phyloP scores from a whole-genome alignment of 2,888 invertebrate genomes.

The Scaptomyza tumidula region DNA sequence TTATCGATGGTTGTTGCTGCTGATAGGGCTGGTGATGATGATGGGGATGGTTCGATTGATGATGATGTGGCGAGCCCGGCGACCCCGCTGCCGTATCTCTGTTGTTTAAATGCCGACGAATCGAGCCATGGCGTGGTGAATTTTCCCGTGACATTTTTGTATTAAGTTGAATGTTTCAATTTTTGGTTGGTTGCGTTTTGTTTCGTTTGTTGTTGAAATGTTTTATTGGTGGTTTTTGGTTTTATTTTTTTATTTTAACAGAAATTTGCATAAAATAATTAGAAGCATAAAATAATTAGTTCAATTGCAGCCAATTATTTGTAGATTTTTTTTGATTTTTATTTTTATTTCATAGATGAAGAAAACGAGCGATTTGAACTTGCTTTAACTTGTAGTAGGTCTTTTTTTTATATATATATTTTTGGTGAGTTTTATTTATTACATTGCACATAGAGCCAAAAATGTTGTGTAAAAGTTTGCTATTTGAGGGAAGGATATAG shows the following conservation, averaged over 20 bases:
- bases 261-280: conserved; percentile 76
- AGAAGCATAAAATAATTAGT: conserved; percentile 77
- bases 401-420: conserved; percentile 35
- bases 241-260: conserved; percentile 46
- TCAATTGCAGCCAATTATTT: conserved; percentile 68
- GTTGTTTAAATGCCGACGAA: conserved; percentile 72
- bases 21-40: conserved; percentile 50
- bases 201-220: not conserved
- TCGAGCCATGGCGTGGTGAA: conserved; percentile 83
- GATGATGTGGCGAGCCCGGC: conserved; percentile 70
- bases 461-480: conserved; percentile 71
- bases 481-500: conserved; percentile 55
- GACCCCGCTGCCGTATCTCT: conserved; percentile 62
- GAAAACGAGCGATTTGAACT: conserved; percentile 72
- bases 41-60: conserved; percentile 53
- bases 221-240: conserved; percentile 30
- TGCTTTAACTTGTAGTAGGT: conserved; percentile 58
- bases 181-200: conserved; percentile 10
- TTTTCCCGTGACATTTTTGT: conserved; percentile 83
- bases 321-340: conserved; percentile 26
- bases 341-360: conserved; percentile 57
- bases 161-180: conserved; percentile 5
- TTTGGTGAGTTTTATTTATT: conserved; percentile 67
- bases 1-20: conserved; percentile 76
- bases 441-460: conserved; percentile 79